Evolutionary conservation across 2,113 vertebrate genomes (phyloP).

Genomic region (Corydoras maculifer): DNA sequence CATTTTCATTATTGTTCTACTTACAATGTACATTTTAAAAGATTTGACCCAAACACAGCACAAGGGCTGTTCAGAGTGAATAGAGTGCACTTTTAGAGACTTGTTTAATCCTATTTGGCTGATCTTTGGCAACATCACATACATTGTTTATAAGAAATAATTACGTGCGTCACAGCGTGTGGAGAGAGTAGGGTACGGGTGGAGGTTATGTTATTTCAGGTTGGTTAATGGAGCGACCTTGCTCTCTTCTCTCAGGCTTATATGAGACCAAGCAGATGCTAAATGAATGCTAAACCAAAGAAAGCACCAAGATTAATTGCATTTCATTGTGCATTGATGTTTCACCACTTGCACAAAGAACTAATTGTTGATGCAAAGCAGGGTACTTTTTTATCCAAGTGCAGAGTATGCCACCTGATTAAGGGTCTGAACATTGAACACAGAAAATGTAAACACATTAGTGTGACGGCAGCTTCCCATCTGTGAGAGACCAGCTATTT

Average conservation of each 20-base stretch:
- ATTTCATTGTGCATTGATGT: slow-evolving; percentile 27
- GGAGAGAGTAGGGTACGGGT: not conserved
- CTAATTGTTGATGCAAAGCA: slow-evolving; percentile 17
- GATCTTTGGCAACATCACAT: slow-evolving; percentile 10
- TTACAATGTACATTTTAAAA: not conserved
- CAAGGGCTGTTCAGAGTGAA: slow-evolving; percentile 3
- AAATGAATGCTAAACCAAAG: slow-evolving; percentile 40
- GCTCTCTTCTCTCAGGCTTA: slow-evolving; percentile 12
- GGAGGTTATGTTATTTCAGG: slow-evolving; percentile 13
- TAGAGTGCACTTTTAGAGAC: not conserved
- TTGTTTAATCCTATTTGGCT: slow-evolving; percentile 8
- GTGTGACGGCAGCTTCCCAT: not conserved
- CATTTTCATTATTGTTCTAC: not conserved
- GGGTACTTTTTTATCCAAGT: slow-evolving; percentile 16
- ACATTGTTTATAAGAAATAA: slow-evolving; percentile 29
- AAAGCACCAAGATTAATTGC: slow-evolving; percentile 35
- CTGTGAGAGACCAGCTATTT: slow-evolving; percentile 31
- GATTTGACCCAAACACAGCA: not conserved
- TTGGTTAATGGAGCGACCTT: slow-evolving; percentile 27
- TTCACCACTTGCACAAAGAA: slow-evolving; percentile 19
- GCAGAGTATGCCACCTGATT: slow-evolving; percentile 23
- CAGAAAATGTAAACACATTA: slow-evolving; percentile 7
- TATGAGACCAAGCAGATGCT: slow-evolving; percentile 34
- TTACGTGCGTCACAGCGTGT: slow-evolving; percentile 21
- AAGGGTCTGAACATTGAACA: slow-evolving; percentile 28